These are phyloP conservation scores for Rhodeus uyekii DNA, from an alignment of 2,797 vertebrate genomes.

Conservation along the genomic window DNA sequence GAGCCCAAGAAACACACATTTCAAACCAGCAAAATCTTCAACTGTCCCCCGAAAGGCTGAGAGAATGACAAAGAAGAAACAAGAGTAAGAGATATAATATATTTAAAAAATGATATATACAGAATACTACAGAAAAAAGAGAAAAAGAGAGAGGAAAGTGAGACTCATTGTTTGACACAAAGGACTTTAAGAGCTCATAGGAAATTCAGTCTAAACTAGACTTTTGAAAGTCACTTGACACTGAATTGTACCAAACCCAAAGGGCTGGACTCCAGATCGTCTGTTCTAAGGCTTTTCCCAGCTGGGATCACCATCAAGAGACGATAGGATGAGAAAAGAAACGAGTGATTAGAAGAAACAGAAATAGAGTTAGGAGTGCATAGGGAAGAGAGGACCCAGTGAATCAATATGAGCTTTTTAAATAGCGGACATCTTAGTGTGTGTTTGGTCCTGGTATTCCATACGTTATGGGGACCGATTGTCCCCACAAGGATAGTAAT, in stretches of 20 bases:
- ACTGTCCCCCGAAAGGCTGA: conserved; percentile 74
- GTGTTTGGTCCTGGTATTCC: no score
- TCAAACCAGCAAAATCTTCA: conserved; percentile 79
- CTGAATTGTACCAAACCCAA: conserved; percentile 28
- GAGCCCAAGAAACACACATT: conserved; percentile 76
- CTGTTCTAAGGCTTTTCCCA: conserved; percentile 22
- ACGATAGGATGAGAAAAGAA: conserved; percentile 21
- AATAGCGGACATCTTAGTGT: background rate
- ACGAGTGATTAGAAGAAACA: conserved; percentile 27
- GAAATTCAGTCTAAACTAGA: conserved; percentile 1
- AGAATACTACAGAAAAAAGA: conserved; percentile 11
- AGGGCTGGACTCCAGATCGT: conserved; percentile 25
- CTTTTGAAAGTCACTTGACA: conserved; percentile 26
- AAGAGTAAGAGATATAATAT: conserved; percentile 50
- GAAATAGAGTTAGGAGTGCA: conserved; percentile 37
- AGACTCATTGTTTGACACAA: conserved; percentile 34
- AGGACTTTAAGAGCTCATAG: background rate
- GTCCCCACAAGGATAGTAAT: no score
- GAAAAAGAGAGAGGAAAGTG: conserved; percentile 20
- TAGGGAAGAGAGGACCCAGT: conserved; percentile 14
- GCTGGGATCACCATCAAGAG: conserved; percentile 17
- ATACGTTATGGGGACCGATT: no score
- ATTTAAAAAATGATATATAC: background rate
- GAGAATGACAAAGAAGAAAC: conserved; percentile 40
- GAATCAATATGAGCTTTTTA: conserved; percentile 1